Percentiles rank a stretch among this genome's conserved stretches.
phyloP scores from a whole-genome alignment of 2,113 vertebrate species.

The Sialia sialis region DNA sequence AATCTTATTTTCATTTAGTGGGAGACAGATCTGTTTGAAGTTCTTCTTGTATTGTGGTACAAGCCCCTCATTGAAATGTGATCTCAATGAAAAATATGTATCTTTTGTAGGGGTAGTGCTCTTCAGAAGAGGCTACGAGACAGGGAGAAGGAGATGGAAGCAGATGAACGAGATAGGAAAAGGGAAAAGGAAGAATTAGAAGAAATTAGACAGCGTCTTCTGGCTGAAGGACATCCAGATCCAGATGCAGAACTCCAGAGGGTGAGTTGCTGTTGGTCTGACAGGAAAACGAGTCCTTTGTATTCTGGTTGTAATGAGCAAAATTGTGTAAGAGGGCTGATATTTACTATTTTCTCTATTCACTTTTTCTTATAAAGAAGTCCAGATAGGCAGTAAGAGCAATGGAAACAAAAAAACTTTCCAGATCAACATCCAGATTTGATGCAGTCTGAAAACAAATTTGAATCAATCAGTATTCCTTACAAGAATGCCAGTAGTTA shows the following conservation, averaged over 20 bases:
- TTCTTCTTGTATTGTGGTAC: not conserved
- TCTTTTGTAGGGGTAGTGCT: conserved; percentile 89
- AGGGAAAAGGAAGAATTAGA: conserved; percentile 97
- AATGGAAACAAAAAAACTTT: not conserved
- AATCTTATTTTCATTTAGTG: not conserved
- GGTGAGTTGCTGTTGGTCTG: conserved; percentile 69
- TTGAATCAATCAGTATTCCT: not conserved
- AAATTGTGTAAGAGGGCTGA: not conserved
- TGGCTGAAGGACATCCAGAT: conserved; percentile 97
- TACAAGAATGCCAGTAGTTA: not conserved
- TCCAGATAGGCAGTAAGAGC: not conserved
- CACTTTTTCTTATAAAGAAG: not conserved
- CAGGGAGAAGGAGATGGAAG: conserved; percentile 96
- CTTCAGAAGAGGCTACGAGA: conserved; percentile 97
- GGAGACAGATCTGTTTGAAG: not conserved
- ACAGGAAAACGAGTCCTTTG: not conserved
- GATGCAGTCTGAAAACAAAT: not conserved
- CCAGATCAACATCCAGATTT: not conserved
- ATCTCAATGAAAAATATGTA: not conserved
- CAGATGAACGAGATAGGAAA: conserved; percentile 96
- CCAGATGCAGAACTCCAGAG: conserved; percentile 97
- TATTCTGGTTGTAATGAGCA: not conserved
- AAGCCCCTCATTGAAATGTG: not conserved
- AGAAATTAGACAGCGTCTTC: conserved; percentile 94
- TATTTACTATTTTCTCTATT: not conserved